Conservation (phyloP, 1,140 invertebrate genomes). For the Eurosta solidaginis region DNA sequence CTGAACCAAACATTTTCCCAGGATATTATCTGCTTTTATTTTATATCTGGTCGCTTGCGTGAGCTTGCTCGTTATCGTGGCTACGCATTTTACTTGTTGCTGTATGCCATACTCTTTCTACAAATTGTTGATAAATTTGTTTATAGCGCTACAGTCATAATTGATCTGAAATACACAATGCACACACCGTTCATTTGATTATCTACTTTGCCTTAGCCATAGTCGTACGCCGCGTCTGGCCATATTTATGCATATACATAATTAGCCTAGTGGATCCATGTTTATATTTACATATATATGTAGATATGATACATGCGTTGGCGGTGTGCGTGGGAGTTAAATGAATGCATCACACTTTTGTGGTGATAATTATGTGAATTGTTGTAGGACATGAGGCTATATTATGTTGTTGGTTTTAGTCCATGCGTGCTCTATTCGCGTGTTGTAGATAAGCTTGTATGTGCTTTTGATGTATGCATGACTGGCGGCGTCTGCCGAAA, state of each 20-base stretch:
- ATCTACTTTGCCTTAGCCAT: neutral
- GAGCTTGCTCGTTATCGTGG: neutral
- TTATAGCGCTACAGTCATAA: constrained; percentile 2
- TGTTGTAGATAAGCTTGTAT: neutral
- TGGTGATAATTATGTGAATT: neutral
- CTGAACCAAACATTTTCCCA: neutral
- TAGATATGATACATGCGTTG: too few species aligned
- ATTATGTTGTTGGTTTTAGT: neutral
- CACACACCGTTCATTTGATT: neutral
- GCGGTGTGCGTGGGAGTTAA: neutral
- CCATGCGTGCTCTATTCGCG: neutral
- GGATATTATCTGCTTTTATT: neutral
- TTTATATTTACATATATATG: neutral
- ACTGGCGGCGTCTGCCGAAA: neutral
- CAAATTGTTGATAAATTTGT: neutral
- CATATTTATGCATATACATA: too few species aligned
- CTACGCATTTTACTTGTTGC: neutral
- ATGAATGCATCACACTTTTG: neutral
- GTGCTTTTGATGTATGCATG: neutral
- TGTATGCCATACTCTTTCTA: neutral
- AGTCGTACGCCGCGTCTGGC: too few species aligned
- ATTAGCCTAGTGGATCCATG: neutral
- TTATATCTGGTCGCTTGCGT: neutral
- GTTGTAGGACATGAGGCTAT: neutral
- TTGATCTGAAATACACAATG: neutral